Evolutionary conservation across 2,797 vertebrate genomes (phyloP).

Genomic region (Sus cebifrons): DNA sequence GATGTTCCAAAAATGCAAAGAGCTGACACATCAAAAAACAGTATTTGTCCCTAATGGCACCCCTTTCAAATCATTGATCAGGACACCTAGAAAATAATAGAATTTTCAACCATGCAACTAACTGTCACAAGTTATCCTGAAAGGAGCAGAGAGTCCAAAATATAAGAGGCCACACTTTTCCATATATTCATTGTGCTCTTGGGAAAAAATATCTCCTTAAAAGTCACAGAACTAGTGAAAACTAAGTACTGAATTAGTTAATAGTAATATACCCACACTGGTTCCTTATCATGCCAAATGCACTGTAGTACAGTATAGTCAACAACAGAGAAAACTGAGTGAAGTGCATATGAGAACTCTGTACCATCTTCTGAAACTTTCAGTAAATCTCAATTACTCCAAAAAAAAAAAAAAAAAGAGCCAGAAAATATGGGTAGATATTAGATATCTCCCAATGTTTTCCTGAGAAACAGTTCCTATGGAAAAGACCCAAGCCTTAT

Average conservation of each 20-base stretch:
- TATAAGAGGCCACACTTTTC: neutral
- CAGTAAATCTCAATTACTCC: neutral
- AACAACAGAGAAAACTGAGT: neutral
- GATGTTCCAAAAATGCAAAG: neutral
- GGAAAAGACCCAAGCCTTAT: neutral
- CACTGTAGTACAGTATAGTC: neutral
- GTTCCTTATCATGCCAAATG: neutral
- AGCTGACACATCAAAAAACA: neutral
- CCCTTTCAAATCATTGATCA: neutral
- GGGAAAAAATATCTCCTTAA: neutral
- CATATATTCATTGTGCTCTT: neutral
- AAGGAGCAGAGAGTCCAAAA: slow-evolving; percentile 51
- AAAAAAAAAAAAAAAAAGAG: neutral
- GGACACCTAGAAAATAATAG: neutral
- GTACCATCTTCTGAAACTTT: neutral
- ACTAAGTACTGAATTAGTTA: neutral
- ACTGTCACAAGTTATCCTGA: neutral
- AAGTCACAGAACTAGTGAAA: neutral
- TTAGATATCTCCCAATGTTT: neutral
- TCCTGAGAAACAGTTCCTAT: neutral
- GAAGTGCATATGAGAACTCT: neutral
- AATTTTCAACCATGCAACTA: slow-evolving; percentile 7
- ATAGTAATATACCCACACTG: neutral
- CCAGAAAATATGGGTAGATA: neutral
- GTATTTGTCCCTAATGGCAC: neutral